Conservation (phyloP, 2,888 invertebrate species). For the Thecophora atra region DNA sequence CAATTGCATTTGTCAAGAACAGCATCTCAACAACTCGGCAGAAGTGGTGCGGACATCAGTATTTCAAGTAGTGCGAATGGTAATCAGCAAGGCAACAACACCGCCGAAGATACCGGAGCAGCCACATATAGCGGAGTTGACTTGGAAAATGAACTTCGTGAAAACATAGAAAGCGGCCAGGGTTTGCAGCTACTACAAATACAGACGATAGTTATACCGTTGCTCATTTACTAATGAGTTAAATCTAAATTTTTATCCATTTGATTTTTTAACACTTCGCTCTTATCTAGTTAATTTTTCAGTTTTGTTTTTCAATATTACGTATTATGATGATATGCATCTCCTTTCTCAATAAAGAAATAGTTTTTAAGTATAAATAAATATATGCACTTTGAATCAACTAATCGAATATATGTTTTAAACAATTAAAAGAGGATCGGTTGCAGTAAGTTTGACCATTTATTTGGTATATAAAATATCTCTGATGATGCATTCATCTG, state of each 20-base stretch:
- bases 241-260: conserved; percentile 28
- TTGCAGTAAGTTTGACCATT: too few species aligned
- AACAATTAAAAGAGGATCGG: too few species aligned
- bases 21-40: conserved; percentile 14
- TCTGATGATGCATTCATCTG: too few species aligned
- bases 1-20: conserved; percentile 45
- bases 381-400: too few species aligned
- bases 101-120: conserved; percentile 58
- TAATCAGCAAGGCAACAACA: not conserved
- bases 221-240: conserved; percentile 58
- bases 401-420: too few species aligned
- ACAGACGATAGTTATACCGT: conserved; percentile 63
- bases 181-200: conserved; percentile 60
- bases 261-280: too few species aligned
- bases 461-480: too few species aligned
- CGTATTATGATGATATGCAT: too few species aligned
- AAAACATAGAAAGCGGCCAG: conserved; percentile 76
- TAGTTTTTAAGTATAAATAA: too few species aligned
- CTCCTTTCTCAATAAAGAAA: too few species aligned
- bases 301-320: too few species aligned
- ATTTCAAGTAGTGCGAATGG: conserved; percentile 29
- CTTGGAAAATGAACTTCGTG: conserved; percentile 75
- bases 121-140: conserved; percentile 64
- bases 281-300: too few species aligned
- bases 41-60: conserved; percentile 26